Percentiles rank a stretch among this genome's conserved stretches.
phyloP scores from a whole-genome alignment of 2,888 invertebrate genomes.

The Stratiomys singularior region DNA sequence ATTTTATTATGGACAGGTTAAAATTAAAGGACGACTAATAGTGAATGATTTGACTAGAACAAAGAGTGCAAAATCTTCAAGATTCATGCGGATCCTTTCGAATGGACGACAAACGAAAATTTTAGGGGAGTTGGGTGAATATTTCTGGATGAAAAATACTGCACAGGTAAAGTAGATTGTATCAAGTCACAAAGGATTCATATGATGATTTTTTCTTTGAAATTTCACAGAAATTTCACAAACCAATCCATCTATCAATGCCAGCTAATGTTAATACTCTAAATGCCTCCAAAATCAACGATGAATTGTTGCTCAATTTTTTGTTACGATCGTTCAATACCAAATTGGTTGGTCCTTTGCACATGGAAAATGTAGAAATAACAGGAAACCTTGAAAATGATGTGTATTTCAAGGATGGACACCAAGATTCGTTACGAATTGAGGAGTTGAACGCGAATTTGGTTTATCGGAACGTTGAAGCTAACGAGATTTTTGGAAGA shows the following conservation, averaged over 20 bases:
- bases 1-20: neutral
- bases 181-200: neutral
- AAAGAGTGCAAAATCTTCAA: neutral
- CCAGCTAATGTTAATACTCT: neutral
- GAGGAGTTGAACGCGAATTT: conserved; percentile 3
- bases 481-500: neutral
- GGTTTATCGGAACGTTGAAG: neutral
- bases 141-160: neutral
- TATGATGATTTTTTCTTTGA: neutral
- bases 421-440: neutral
- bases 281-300: neutral
- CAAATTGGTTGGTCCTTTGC: neutral
- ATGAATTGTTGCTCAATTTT: neutral
- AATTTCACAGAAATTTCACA: neutral
- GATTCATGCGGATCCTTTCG: too few relatives aligned
- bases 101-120: neutral
- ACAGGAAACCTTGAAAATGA: neutral
- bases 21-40: neutral
- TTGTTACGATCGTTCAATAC: neutral
- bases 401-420: neutral
- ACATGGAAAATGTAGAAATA: neutral
- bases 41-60: neutral
- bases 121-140: neutral
- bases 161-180: neutral
- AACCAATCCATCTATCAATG: neutral